Evolutionary conservation across 2,113 vertebrate genomes (phyloP).

Genomic region (Sceloporus undulatus): DNA sequence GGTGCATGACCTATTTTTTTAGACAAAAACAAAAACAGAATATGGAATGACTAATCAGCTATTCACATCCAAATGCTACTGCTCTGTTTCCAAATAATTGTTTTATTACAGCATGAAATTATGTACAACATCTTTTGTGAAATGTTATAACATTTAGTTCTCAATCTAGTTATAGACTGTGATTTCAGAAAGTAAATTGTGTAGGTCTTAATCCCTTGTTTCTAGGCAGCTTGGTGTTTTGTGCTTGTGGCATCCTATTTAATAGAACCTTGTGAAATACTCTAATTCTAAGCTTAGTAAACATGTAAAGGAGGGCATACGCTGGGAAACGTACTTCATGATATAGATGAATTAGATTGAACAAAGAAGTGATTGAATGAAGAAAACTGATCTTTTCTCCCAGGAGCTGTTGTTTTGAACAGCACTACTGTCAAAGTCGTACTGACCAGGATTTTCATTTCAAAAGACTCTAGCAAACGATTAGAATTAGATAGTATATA

Average conservation of each 20-base stretch:
- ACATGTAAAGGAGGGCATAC: conserved; percentile 44
- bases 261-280: conserved; percentile 2
- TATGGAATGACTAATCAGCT: conserved; percentile 41
- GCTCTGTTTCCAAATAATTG: conserved; percentile 65
- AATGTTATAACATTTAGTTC: conserved; percentile 69
- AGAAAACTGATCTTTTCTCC: conserved; percentile 17
- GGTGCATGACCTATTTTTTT: conserved; percentile 50
- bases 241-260: conserved; percentile 52
- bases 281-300: conserved; percentile 48
- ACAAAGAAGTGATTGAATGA: conserved; percentile 1
- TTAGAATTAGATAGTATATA: conserved; percentile 54
- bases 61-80: conserved; percentile 53
- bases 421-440: conserved; percentile 31
- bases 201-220: conserved; percentile 60
- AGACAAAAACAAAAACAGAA: conserved; percentile 47
- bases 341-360: neutral
- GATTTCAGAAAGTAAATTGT: conserved; percentile 68
- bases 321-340: conserved; percentile 11
- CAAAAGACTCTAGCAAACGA: conserved; percentile 10
- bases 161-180: conserved; percentile 68
- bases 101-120: conserved; percentile 73
- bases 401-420: neutral
- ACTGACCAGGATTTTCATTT: conserved; percentile 47
- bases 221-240: conserved; percentile 53
- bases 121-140: conserved; percentile 64